A percentile compares a stretch with the other conserved stretches of the same genome.
These are phyloP conservation scores for Loriculus beryllinus DNA, from an alignment of 2,797 vertebrate genomes.

Conservation along the genomic window DNA sequence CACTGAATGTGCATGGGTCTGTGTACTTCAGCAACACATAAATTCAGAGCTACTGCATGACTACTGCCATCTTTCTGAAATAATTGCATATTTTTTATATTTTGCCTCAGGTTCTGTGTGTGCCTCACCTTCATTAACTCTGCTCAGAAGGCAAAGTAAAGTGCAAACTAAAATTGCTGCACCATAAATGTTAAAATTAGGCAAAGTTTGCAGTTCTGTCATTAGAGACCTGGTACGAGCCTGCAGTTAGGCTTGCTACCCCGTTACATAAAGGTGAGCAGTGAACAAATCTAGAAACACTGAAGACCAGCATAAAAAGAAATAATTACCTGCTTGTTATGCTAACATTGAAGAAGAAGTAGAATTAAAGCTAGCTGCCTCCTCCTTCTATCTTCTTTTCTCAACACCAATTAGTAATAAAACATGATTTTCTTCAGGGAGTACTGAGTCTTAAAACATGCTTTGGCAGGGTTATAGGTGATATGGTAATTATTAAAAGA, in stretches of 20 bases:
- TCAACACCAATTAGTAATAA: conserved; percentile 27
- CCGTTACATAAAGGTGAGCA: not conserved
- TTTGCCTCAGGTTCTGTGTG: not conserved
- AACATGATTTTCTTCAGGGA: not conserved
- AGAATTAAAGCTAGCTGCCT: not conserved
- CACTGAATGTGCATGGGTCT: not conserved
- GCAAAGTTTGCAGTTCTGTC: not conserved
- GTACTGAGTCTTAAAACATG: conserved; percentile 11
- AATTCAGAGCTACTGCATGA: not conserved
- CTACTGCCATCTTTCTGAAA: not conserved
- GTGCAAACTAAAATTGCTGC: not conserved
- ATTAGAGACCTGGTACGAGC: not conserved
- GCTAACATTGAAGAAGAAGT: not conserved
- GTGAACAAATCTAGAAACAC: not conserved
- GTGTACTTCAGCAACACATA: not conserved
- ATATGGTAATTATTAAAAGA: conserved; percentile 55
- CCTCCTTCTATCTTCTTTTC: not conserved
- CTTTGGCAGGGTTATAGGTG: conserved; percentile 52
- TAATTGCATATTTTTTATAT: not conserved
- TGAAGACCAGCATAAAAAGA: not conserved
- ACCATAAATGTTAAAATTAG: not conserved
- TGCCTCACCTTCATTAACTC: not conserved
- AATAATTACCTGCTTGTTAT: not conserved
- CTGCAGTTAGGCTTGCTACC: not conserved
- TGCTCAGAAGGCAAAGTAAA: not conserved